A percentile compares a stretch with the other conserved stretches of the same genome.
Conservation (phyloP, 2,797 vertebrate species). For the Chrosomus eos region DNA sequence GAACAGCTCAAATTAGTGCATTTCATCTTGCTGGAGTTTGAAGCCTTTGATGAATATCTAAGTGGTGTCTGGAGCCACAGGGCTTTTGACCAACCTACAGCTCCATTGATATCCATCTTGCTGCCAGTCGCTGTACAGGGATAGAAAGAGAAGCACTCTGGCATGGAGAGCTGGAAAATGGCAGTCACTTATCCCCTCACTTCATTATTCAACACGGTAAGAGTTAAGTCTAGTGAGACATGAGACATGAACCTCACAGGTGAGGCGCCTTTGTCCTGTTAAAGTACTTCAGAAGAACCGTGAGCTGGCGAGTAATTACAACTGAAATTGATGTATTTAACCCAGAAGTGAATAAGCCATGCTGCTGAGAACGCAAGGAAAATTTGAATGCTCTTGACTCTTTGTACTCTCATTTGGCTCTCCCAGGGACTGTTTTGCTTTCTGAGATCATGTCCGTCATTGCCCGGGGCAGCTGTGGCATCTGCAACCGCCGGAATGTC, state of each 20-base stretch:
- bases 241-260: slow-evolving; percentile 19
- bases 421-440: slow-evolving; percentile 48
- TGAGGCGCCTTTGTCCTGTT: slow-evolving; percentile 25
- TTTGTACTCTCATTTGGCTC: slow-evolving; percentile 24
- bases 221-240: slow-evolving; percentile 34
- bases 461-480: slow-evolving; percentile 61
- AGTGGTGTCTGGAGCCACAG: slow-evolving; percentile 51
- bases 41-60: slow-evolving; percentile 58
- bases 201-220: slow-evolving; percentile 45
- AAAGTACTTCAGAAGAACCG: slow-evolving; percentile 23
- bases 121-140: slow-evolving; percentile 2
- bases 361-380: neutral
- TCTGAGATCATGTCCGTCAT: slow-evolving; percentile 58
- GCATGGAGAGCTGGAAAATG: slow-evolving; percentile 13
- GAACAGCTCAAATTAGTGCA: slow-evolving; percentile 52
- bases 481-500: slow-evolving; percentile 51
- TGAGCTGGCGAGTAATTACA: slow-evolving; percentile 8
- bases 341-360: slow-evolving; percentile 24
- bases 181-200: slow-evolving; percentile 17
- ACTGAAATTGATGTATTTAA: slow-evolving; percentile 5
- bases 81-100: slow-evolving; percentile 42
- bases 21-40: slow-evolving; percentile 45
- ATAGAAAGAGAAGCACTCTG: slow-evolving; percentile 12
- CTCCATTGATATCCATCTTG: slow-evolving; percentile 34
- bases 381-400: slow-evolving; percentile 38